phyloP scores from a whole-genome alignment of 2,888 invertebrate species.

The Apodemia duryi region DNA sequence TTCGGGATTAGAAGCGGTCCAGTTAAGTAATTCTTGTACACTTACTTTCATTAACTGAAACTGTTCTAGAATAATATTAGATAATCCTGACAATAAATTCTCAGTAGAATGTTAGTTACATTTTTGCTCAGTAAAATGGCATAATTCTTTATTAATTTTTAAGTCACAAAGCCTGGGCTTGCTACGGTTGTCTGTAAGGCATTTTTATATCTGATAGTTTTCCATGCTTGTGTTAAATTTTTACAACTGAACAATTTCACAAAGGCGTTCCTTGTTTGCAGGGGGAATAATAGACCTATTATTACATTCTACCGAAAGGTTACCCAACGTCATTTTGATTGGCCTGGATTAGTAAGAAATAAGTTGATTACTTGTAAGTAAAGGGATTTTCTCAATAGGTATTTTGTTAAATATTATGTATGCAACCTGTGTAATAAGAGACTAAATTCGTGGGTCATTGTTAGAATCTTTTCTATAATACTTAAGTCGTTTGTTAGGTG shows the following conservation, averaged over 20 bases:
- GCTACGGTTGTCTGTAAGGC: background rate
- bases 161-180: constrained; percentile 10
- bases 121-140: constrained; percentile 11
- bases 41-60: constrained; percentile 6
- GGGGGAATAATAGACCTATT: background rate
- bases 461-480: background rate
- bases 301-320: background rate
- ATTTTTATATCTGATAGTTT: constrained; percentile 16
- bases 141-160: constrained; percentile 17
- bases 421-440: background rate
- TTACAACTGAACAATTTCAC: background rate
- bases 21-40: constrained; percentile 15
- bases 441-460: background rate
- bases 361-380: background rate
- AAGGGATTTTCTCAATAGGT: background rate
- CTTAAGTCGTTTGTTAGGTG: constrained; percentile 6
- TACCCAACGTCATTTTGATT: background rate
- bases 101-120: constrained; percentile 14
- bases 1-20: constrained; percentile 5
- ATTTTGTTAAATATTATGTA: background rate
- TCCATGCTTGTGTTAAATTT: constrained; percentile 16
- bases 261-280: background rate
- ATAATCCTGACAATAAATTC: constrained; percentile 10
- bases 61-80: constrained; percentile 14
- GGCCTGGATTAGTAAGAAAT: background rate